A percentile compares a stretch with the other conserved stretches of the same genome.
phyloP scores from a whole-genome alignment of 2,888 invertebrate genomes.

The Drepanosiphum platanoidis region DNA sequence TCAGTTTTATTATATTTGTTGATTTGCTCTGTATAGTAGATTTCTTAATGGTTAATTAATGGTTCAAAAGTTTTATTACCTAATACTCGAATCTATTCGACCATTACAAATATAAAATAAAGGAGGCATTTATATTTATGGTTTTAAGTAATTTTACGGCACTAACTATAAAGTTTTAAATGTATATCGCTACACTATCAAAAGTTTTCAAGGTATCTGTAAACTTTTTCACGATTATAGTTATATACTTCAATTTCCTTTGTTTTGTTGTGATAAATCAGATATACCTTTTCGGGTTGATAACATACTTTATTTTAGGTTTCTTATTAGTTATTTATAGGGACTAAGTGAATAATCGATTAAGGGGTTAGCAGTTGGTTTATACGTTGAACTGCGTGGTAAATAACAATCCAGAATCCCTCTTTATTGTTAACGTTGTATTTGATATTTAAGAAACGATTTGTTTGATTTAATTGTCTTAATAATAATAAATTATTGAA shows the following conservation, averaged over 20 bases:
- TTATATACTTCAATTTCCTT: slow-evolving; percentile 37
- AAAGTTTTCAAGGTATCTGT: slow-evolving; percentile 29
- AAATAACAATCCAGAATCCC: background rate
- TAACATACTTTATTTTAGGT: slow-evolving; percentile 15
- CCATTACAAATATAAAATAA: background rate
- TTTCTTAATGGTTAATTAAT: background rate
- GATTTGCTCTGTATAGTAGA: too few species aligned
- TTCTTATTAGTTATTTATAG: slow-evolving; percentile 33
- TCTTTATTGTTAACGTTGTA: background rate
- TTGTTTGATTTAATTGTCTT: background rate
- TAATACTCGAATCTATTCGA: background rate
- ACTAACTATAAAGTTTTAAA: slow-evolving; percentile 24
- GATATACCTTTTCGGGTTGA: background rate
- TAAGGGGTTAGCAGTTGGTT: background rate
- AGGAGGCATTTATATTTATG: slow-evolving; percentile 17
- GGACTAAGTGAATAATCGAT: slow-evolving; percentile 16
- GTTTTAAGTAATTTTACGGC: slow-evolving; percentile 16
- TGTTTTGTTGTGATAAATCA: slow-evolving; percentile 27
- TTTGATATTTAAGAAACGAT: background rate
- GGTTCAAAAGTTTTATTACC: background rate
- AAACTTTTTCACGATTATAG: slow-evolving; percentile 47
- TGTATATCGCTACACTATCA: background rate
- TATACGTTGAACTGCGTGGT: background rate
- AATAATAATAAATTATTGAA: background rate
- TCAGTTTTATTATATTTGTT: too few species aligned